phyloP scores from a whole-genome alignment of 2,113 vertebrate genomes.

The Lampris incognitus region DNA sequence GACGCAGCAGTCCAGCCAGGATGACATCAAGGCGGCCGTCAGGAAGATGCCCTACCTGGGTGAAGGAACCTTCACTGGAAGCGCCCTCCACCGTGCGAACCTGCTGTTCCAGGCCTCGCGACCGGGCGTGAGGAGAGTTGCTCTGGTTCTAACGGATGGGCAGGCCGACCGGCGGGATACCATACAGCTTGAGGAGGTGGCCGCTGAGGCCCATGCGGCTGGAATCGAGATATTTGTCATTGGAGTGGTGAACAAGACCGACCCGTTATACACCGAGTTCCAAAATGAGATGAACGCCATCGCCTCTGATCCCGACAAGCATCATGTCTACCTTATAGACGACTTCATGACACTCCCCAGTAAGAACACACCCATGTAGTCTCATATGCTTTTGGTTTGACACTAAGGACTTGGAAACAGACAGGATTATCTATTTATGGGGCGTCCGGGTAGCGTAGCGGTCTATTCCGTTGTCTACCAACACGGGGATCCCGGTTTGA shows the following conservation, averaged over 20 bases:
- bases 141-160: conserved; percentile 86
- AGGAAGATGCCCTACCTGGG: conserved; percentile 87
- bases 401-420: too few species aligned
- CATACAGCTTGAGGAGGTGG: conserved; percentile 68
- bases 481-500: too few species aligned
- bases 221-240: conserved; percentile 85
- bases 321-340: conserved; percentile 85
- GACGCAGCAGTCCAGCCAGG: conserved; percentile 75
- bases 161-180: conserved; percentile 82
- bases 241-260: conserved; percentile 82
- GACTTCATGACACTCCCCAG: conserved; percentile 86
- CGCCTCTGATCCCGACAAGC: conserved; percentile 84
- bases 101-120: conserved; percentile 76
- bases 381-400: too few species aligned
- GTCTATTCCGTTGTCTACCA: too few species aligned
- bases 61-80: conserved; percentile 87
- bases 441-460: too few species aligned
- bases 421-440: too few species aligned
- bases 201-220: conserved; percentile 65
- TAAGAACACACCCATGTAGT: conserved; percentile 67
- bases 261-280: conserved; percentile 80
- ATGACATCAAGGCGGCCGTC: conserved; percentile 78
- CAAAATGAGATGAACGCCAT: conserved; percentile 85
- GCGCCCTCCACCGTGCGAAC: conserved; percentile 82
- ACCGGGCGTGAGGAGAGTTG: conserved; percentile 82